Evolutionary conservation across 2,113 vertebrate genomes (phyloP).

Genomic region (Trematomus loennbergii): DNA sequence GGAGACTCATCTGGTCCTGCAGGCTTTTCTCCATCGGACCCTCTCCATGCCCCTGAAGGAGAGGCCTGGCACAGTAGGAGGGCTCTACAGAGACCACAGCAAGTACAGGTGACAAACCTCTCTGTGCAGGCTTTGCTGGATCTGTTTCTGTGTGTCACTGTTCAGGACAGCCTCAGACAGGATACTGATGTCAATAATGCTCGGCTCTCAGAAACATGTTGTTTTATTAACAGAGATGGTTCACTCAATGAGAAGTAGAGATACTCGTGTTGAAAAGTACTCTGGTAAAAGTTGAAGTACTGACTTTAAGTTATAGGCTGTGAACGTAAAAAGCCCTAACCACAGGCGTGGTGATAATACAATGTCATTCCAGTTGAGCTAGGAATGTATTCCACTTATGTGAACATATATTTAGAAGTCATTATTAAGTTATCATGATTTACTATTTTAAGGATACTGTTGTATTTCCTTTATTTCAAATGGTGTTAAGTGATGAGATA

Average conservation of each 20-base stretch:
- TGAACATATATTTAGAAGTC: too few relatives aligned
- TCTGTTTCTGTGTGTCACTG: too few relatives aligned
- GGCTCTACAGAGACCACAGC: slow-evolving; percentile 74
- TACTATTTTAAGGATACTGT: background rate
- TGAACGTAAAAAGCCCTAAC: background rate
- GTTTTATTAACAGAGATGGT: too few relatives aligned
- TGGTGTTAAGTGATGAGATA: background rate
- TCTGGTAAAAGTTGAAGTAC: too few relatives aligned
- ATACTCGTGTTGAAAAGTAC: too few relatives aligned
- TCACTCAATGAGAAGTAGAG: too few relatives aligned
- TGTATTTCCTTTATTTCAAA: background rate
- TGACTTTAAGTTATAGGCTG: background rate
- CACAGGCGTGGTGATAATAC: background rate
- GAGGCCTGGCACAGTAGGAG: slow-evolving; percentile 77
- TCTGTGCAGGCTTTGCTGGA: background rate
- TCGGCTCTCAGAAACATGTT: too few relatives aligned
- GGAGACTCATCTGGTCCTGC: slow-evolving; percentile 79
- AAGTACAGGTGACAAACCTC: slow-evolving; percentile 72
- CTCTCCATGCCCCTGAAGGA: slow-evolving; percentile 56
- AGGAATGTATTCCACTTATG: background rate
- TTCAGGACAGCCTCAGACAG: background rate
- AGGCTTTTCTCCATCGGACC: slow-evolving; percentile 78
- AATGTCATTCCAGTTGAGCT: background rate
- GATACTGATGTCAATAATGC: background rate
- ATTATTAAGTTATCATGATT: too few relatives aligned